Evolutionary conservation across 2,888 invertebrate genomes (phyloP).

Genomic region (Agrotis clavis): DNA sequence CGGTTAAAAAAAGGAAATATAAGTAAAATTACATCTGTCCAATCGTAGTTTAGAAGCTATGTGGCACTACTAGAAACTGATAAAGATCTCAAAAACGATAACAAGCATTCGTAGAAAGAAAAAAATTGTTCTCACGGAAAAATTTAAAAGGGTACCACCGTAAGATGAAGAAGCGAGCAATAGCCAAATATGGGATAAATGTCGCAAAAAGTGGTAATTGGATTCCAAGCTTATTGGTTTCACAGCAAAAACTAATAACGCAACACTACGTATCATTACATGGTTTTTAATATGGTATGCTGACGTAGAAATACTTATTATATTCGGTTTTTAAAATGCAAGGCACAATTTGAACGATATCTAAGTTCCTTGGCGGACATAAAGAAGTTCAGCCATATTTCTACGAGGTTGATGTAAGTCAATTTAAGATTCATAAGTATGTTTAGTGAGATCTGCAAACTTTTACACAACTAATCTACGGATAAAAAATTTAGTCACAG

Average conservation of each 20-base stretch:
- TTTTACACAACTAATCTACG: too few species aligned
- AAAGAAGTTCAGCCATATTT: background rate
- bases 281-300: constrained; percentile 32
- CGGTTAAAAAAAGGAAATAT: background rate
- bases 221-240: constrained; percentile 55
- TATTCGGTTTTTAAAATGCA: too few species aligned
- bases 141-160: constrained; percentile 13
- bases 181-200: constrained; percentile 52
- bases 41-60: background rate
- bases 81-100: background rate
- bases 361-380: too few species aligned
- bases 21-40: too few species aligned
- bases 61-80: background rate
- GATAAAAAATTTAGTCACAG: too few species aligned
- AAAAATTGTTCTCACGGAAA: constrained; percentile 42
- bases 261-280: constrained; percentile 26
- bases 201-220: constrained; percentile 49
- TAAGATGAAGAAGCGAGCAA: constrained; percentile 34
- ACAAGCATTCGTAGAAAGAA: background rate
- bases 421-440: background rate
- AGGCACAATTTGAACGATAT: too few species aligned
- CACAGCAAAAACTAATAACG: constrained; percentile 51
- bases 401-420: background rate
- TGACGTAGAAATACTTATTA: constrained; percentile 10
- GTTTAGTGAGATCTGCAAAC: background rate